phyloP scores from a whole-genome alignment of 2,888 invertebrate genomes.

The Harmothoe impar region DNA sequence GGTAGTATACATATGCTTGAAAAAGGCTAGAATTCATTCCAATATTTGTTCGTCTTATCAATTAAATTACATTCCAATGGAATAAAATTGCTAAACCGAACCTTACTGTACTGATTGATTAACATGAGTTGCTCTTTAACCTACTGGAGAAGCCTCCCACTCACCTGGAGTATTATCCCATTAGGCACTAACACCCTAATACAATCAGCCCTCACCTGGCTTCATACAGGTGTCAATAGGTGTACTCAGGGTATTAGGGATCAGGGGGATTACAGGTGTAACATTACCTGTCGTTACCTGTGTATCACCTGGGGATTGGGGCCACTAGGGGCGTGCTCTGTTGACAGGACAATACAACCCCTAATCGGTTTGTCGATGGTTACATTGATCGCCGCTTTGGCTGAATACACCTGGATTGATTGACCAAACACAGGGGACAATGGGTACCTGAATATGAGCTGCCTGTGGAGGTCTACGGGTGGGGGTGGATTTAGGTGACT shows the following conservation, averaged over 20 bases:
- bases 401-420: constrained; percentile 35
- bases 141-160: too few species aligned
- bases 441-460: neutral
- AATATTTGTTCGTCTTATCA: too few species aligned
- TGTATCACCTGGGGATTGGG: neutral
- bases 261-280: constrained; percentile 22
- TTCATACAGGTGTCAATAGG: neutral
- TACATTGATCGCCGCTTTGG: neutral
- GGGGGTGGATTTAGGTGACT: too few species aligned
- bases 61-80: too few species aligned
- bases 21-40: too few species aligned
- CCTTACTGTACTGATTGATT: too few species aligned
- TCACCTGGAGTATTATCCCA: too few species aligned
- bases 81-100: too few species aligned
- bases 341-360: neutral
- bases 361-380: neutral
- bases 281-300: neutral
- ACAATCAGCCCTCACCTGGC: too few species aligned
- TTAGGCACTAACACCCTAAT: too few species aligned
- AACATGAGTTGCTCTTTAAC: too few species aligned
- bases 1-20: too few species aligned
- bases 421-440: neutral
- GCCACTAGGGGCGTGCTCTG: neutral
- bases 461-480: neutral
- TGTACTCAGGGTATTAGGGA: neutral